Evolutionary conservation across 64 coral and sea anemone genomes (phyloP).

Genomic region (Pocillopora verrucosa): DNA sequence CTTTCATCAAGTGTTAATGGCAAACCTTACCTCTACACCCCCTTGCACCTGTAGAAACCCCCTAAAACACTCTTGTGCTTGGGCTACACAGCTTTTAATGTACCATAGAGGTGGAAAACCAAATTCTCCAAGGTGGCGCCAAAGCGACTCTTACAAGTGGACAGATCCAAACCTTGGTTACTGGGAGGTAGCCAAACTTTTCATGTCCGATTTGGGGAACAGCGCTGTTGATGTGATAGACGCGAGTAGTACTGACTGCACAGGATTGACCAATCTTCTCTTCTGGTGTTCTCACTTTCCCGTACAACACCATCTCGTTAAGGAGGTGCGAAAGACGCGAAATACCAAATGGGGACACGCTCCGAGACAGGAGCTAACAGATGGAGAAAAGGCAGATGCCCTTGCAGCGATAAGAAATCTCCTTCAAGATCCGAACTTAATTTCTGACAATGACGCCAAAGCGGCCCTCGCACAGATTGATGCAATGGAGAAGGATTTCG

Average conservation of each 20-base stretch:
- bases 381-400: conserved; percentile 40
- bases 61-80: conserved; percentile 41
- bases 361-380: conserved; percentile 52
- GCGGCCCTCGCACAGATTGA: conserved; percentile 31
- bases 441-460: conserved; percentile 43
- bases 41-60: conserved; percentile 50
- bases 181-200: conserved; percentile 84
- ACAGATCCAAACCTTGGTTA: conserved; percentile 24
- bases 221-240: conserved; percentile 29
- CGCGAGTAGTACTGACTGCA: conserved; percentile 51
- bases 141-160: conserved; percentile 72
- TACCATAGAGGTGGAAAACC: conserved; percentile 48
- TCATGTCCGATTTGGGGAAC: conserved; percentile 72
- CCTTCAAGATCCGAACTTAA: conserved; percentile 46
- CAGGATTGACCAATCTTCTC: conserved; percentile 53
- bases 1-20: conserved; percentile 40
- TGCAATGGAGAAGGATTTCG: conserved; percentile 25
- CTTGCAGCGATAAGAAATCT: conserved; percentile 30
- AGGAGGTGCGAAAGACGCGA: conserved; percentile 45
- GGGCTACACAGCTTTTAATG: conserved; percentile 49
- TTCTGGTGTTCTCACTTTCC: conserved; percentile 48
- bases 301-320: conserved; percentile 14
- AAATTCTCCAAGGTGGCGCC: conserved; percentile 48
- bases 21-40: background rate
- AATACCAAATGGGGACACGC: conserved; percentile 69